Evolutionary conservation across 2,888 invertebrate genomes (phyloP).

Genomic region (Epirrhoe alternata): DNA sequence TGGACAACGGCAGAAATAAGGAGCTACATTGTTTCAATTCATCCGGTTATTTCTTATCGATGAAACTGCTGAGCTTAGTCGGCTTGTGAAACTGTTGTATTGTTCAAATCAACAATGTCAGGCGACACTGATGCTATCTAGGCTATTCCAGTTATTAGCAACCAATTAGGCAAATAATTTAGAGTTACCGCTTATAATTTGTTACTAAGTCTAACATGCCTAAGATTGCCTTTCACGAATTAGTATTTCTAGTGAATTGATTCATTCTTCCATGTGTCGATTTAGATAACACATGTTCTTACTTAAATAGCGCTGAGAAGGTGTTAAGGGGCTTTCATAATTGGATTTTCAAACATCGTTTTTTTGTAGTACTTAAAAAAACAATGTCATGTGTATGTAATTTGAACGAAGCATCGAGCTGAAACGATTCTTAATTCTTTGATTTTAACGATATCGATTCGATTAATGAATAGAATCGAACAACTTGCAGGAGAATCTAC

Average conservation of each 20-base stretch:
- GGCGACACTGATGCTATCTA: conserved; percentile 69
- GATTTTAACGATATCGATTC: conserved; percentile 75
- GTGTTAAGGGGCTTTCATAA: too few relatives aligned
- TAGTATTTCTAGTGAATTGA: conserved; percentile 15
- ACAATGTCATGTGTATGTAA: too few relatives aligned
- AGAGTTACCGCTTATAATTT: conserved; percentile 53
- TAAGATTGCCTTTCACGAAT: neutral
- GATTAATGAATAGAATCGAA: conserved; percentile 81
- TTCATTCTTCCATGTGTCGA: conserved; percentile 25
- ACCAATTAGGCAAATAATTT: conserved; percentile 74
- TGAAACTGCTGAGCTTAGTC: neutral
- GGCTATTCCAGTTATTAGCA: conserved; percentile 61
- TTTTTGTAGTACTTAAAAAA: too few relatives aligned
- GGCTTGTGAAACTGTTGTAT: conserved; percentile 44
- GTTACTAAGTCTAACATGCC: neutral
- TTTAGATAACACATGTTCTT: too few relatives aligned
- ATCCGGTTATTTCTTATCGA: neutral
- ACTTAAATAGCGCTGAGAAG: too few relatives aligned
- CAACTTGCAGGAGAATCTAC: conserved; percentile 79
- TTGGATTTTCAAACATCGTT: too few relatives aligned
- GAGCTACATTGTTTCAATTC: too few relatives aligned
- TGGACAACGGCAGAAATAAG: too few relatives aligned
- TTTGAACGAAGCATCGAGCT: too few relatives aligned
- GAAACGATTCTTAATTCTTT: conserved; percentile 44
- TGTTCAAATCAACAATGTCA: conserved; percentile 52